Evolutionary conservation across 2,113 vertebrate species (phyloP), one percentile per base, ranked within the genome.

Genomic region (Cebus imitator): DNA sequence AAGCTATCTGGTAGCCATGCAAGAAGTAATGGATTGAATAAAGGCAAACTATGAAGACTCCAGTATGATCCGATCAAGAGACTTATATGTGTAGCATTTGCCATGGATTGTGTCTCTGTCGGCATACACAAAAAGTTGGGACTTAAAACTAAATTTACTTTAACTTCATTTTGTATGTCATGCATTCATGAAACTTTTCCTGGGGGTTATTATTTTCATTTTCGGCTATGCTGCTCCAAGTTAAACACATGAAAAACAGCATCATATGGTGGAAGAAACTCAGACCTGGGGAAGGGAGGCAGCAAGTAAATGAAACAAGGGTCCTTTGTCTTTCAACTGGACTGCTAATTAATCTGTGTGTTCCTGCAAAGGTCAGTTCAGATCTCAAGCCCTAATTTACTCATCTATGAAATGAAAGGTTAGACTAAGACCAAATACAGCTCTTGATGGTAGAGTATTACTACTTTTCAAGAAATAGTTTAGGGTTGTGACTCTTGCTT

Each of bases 201-300:
- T 5, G 2, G 48, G 20, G 27, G 40, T 72, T 66, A 75, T 83
- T 87, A 40, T 84, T 96, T 94, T 37, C 43, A 48, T 55, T 88
- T 94, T 37, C 43, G n/a, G 8, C 73, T 48, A 32, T 43, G 10
- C 12, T 17, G 6, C 32, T 91, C 64, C 17, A 27, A 93, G 75
- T n/a, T 88, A 81, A 76, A 68, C 18, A 30, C 12, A 17, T 43
- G 73, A n/a, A 18, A 52, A 78, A 23, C 6, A n/a, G 5, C 9
- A 5, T 25, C 20, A 37, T 23, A 61, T 27, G 16, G 30, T 23
- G 58, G 45, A 25, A 84, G 32, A 37, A 68, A 79, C 4, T 80
- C 66, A 87, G 32, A 52, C 66, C 32, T 66, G 21, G 6, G 6
- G 0, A 2, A 1, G 25, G 2, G 30, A 14, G 9, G n/a, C 2